Evolutionary conservation across 2,113 vertebrate species (phyloP), one percentile per base, ranked within the genome.

Genomic region (Sylvia atricapilla): DNA sequence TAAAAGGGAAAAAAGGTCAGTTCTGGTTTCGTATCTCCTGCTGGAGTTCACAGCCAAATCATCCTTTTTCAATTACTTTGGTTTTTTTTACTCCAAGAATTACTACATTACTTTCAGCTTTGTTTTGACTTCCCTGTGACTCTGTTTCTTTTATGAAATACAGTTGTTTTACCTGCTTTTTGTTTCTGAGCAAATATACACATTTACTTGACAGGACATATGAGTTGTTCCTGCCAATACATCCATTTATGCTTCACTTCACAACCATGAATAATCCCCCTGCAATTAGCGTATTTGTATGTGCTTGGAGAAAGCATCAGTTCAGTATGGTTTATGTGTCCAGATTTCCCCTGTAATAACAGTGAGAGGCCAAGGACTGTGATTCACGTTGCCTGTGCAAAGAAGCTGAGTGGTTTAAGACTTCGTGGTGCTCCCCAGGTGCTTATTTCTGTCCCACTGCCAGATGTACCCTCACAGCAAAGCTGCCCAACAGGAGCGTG

Each of bases 401-500:
- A 83, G 41, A 33, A 59, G 20, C 25, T 24, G 75, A 50, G 58
- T 33, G 10, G 4, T 62, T 84, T 52, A 66, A 70, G 64, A n/a
- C 7, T 81, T 37, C 35, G n/a, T 30, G 31, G 59, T 24, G 31
- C 25, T 87, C 15, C 44, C 37, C 37, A 62, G 55, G 5, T 2
- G 2, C 39, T 62, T 24, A 20, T 72, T 90, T 86, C 27, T 81
- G 49, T 52, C 50, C 73, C 2, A 6, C 41, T 74, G 77, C 27
- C 30, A 46, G 41, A 19, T 0, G 3, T 12, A 43, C 21, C 27
- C 46, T 25, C 55, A 11, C 39, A 84, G 72, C n/a, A 79, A 63
- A 81, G 39, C 62, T 33, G 24, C 22, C 18, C 1, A 2, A 33
- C 30, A 43, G 37, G 24, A 44, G 22, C 0, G 1, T 1, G 0